These are phyloP conservation scores for Colletes latitarsis DNA, from an alignment of 1,140 invertebrate species.

Conservation along the genomic window DNA sequence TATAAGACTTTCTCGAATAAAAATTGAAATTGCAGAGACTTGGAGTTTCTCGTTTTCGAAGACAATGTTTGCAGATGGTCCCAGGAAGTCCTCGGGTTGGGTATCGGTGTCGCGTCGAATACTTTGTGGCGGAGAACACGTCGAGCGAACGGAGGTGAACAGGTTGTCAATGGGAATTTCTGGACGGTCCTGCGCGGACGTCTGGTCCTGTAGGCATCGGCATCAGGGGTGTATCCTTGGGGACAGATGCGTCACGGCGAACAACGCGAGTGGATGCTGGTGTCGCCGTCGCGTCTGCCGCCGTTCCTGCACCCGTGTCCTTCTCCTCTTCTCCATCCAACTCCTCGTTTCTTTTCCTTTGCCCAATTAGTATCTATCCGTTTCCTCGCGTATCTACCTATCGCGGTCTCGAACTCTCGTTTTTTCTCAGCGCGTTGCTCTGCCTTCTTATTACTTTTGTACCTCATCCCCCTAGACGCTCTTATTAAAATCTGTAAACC, in stretches of 20 bases:
- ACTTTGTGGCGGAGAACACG: conserved; percentile 15
- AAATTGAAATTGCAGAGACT: too few species aligned
- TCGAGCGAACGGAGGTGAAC: conserved; percentile 52
- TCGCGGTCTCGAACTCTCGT: not conserved
- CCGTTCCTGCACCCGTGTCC: conserved; percentile 45
- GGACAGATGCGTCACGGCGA: conserved; percentile 79
- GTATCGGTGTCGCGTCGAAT: conserved; percentile 48
- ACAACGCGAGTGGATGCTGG: conserved; percentile 65
- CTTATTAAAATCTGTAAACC: not conserved
- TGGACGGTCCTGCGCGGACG: conserved; percentile 51
- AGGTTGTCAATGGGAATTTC: conserved; percentile 69
- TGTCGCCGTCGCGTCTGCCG: conserved; percentile 66
- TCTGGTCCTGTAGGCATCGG: conserved; percentile 59
- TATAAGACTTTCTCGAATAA: too few species aligned
- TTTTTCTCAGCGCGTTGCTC: not conserved
- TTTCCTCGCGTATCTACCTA: conserved; percentile 45
- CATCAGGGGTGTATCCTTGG: conserved; percentile 70
- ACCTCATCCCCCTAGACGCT: not conserved
- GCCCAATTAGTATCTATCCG: conserved; percentile 50
- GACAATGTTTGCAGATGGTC: not conserved
- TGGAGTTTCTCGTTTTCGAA: not conserved
- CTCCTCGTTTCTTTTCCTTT: conserved; percentile 30
- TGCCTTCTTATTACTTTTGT: conserved; percentile 13
- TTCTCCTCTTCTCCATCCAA: not conserved
- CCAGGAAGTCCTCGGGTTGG: conserved; percentile 17